These are phyloP conservation scores for Etheostoma spectabile DNA, from an alignment of 2,113 vertebrate genomes.

Conservation along the genomic window DNA sequence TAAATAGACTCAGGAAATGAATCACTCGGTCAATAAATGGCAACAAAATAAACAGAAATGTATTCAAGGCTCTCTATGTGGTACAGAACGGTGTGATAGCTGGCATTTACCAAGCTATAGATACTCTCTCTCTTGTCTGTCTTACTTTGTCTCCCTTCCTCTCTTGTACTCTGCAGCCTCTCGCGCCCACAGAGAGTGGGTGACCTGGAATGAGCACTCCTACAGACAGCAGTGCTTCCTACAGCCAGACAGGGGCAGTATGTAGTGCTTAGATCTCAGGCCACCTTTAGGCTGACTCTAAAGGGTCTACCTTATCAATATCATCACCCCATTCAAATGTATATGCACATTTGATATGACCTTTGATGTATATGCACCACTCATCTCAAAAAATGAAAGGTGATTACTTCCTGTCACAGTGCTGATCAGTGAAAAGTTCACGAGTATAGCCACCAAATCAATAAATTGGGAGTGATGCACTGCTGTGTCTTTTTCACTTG, in stretches of 20 bases:
- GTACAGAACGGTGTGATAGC: constrained; percentile 52
- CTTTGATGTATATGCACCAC: too few relatives aligned
- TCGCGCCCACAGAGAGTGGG: constrained; percentile 74
- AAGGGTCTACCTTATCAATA: neutral
- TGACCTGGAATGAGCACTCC: constrained; percentile 74
- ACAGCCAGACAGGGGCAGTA: constrained; percentile 55
- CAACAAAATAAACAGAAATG: constrained; percentile 65
- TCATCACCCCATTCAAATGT: constrained; percentile 27
- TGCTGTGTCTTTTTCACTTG: constrained; percentile 60
- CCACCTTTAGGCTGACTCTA: constrained; percentile 18
- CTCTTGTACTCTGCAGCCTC: constrained; percentile 53
- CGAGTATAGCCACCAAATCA: constrained; percentile 59
- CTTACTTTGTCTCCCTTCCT: constrained; percentile 50
- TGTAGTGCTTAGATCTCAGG: constrained; percentile 2
- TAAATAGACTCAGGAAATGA: constrained; percentile 78
- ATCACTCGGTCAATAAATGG: constrained; percentile 73
- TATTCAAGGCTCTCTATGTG: constrained; percentile 61
- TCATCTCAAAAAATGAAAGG: constrained; percentile 51
- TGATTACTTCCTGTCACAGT: constrained; percentile 63
- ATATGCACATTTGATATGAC: constrained; percentile 50
- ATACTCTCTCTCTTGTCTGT: constrained; percentile 46
- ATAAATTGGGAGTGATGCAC: constrained; percentile 61
- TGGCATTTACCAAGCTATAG: constrained; percentile 62
- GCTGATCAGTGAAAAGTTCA: constrained; percentile 72
- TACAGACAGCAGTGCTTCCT: constrained; percentile 54